These are phyloP conservation scores for Petaurus breviceps DNA, from an alignment of 2,113 vertebrate species.

Conservation along the genomic window DNA sequence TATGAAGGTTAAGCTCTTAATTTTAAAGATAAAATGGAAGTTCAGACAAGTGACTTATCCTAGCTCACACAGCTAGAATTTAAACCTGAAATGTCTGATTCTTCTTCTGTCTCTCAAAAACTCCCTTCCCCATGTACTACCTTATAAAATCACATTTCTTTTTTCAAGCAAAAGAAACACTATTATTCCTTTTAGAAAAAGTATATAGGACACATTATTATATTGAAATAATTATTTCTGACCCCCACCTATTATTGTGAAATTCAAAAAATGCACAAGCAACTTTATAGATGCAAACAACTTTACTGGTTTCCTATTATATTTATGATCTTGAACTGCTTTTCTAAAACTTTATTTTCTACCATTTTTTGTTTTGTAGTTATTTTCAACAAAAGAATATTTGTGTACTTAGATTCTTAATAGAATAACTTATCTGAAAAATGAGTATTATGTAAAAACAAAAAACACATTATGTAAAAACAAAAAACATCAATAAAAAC, in stretches of 20 bases:
- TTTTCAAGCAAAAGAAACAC: background rate
- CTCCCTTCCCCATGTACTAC: background rate
- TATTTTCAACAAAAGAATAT: background rate
- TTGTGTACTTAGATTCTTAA: background rate
- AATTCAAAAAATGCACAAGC: background rate
- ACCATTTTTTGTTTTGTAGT: background rate
- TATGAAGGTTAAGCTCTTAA: background rate
- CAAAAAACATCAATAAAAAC: background rate
- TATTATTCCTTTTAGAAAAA: background rate
- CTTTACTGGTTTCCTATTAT: background rate
- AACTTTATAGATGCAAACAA: background rate
- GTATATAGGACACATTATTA: background rate
- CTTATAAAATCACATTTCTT: background rate
- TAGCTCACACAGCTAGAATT: background rate
- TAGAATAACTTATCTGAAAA: background rate
- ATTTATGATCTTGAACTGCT: background rate
- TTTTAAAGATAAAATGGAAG: background rate
- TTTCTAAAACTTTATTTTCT: background rate
- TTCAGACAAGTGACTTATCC: background rate
- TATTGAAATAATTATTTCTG: background rate
- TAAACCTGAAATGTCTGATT: background rate
- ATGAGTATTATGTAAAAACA: background rate
- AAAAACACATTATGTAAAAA: background rate
- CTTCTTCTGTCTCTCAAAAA: background rate
- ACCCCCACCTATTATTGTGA: background rate